Evolutionary conservation across 2,888 invertebrate genomes (phyloP), one percentile per base, ranked within the genome.

Genomic region (Drosophila siamana): DNA sequence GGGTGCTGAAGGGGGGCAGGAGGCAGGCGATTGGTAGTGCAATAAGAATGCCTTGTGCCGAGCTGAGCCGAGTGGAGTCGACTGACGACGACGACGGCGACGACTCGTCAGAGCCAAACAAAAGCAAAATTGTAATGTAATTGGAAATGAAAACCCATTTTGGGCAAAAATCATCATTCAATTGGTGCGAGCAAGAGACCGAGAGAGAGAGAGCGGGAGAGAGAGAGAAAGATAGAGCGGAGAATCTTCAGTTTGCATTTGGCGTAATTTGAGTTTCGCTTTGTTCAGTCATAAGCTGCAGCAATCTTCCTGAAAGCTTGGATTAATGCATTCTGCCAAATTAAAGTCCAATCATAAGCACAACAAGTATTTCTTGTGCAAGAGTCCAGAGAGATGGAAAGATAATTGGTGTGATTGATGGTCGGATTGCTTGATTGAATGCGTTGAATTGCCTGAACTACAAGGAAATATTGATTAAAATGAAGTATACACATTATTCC

Each of bases 81-180:
- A 66, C 38, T 38, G 67, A 24, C 61, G 44, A 70, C 57, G 19
- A 19, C 19, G 64, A 24, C 24, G 67, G 22, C 61, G 44, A 70
- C 57, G 19, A 19, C 19, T 61, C 62, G 68, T 78, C 75, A 44
- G 36, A 61, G 63, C 26, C 65, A 61, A 56, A 80, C 82, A 82
- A 87, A 80, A 68, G 76, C 87, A 85, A 74, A 85, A 83, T 83
- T 79, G 85, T 74, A 80, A 87, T 77, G 86, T 85, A 87, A 85
- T 87, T 85, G 87, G 80, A 85, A 85, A 85, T 85, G 87, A 85
- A 82, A 85, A 85, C 80, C 82, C 85, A 85, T 87, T 87, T 82
- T 69, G 85, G 57, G 30, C 61, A 67, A 68, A 67, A 74, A 74
- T 77, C 77, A 76, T 72, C 70, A 56, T 30, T 28, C 59, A 51